These are phyloP conservation scores for Pycnomerus fuliginosus DNA, from an alignment of 2,888 invertebrate species.

Conservation along the genomic window DNA sequence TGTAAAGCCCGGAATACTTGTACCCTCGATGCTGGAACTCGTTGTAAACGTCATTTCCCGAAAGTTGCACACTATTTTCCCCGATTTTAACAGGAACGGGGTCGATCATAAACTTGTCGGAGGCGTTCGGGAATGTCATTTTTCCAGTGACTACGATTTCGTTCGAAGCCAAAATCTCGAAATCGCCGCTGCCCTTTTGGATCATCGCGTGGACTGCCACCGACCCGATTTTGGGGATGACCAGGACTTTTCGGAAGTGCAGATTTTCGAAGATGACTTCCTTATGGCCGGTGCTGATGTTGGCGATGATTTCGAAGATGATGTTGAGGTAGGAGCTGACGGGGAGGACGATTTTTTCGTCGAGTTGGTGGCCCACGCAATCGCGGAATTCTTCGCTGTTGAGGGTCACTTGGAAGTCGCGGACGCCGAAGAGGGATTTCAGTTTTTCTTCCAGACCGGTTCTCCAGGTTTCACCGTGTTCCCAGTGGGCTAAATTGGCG, in stretches of 20 bases:
- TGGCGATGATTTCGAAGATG: constrained; percentile 37
- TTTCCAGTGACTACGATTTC: constrained; percentile 70
- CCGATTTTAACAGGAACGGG: constrained; percentile 50
- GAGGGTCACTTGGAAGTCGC: constrained; percentile 52
- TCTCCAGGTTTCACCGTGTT: constrained; percentile 80
- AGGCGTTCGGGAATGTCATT: constrained; percentile 61
- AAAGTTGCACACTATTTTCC: constrained; percentile 56
- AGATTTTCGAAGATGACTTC: constrained; percentile 48
- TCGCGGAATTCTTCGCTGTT: constrained; percentile 53
- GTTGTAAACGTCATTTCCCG: constrained; percentile 67
- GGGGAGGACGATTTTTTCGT: constrained; percentile 45
- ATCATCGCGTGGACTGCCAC: constrained; percentile 51
- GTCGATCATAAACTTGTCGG: constrained; percentile 58
- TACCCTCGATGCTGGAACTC: constrained; percentile 72
- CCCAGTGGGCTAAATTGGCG: constrained; percentile 82
- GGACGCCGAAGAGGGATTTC: constrained; percentile 43
- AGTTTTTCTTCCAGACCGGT: constrained; percentile 46
- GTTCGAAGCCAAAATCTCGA: constrained; percentile 55
- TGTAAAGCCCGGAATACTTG: constrained; percentile 49
- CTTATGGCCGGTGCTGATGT: constrained; percentile 35
- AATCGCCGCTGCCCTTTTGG: constrained; percentile 50
- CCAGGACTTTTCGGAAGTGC: constrained; percentile 43
- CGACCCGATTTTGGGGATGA: constrained; percentile 45
- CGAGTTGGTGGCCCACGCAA: constrained; percentile 45
- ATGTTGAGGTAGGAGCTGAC: constrained; percentile 41